Base-by-base conservation (phyloP, 2,113 vertebrate species). In the Chelonoidis abingdonii region DNA sequence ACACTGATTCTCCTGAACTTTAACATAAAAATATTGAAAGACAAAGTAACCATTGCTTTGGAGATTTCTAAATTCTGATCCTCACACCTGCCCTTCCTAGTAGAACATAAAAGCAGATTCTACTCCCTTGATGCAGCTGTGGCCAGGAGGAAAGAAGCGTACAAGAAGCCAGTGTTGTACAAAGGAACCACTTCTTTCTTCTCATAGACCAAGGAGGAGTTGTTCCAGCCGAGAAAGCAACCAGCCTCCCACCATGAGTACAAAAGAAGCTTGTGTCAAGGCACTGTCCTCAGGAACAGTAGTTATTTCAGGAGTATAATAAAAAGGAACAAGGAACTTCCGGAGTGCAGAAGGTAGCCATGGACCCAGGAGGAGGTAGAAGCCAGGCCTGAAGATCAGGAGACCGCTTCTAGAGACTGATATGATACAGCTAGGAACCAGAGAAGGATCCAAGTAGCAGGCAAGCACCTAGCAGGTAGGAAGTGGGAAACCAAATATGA, bases 191-290 rank as follows among this genome's bases (percentile, higher is more conserved):
- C 57, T 38, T 10, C 3, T 83, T 21, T 22, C n/a, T 41, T 50
- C 75, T 29, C 50, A 78, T 9, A 83, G 47, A 56, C 0, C 9
- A 82, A 65, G 76, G 79, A 93, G 84, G 47, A 89, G 86, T 54
- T 75, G 57, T 44, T 52, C 25, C 75, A 93, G 21, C 82, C 90
- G 75, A 44, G 76, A 93, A 89, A 54, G 41, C 2, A 90, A 21
- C 38, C 53, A 81, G 57, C 4, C 31, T 92, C 50, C 78, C 8
- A 17, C 24, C 44, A 44, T 0, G 44, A 19, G 44, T 94, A 95
- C 81, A 88, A 96, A 95, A n/a, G 86, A 76, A 91, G 44, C 4
- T 27, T 87, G 1, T 31, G 27, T 81, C 82, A 94, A 92, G 88
- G 59, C 57, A 90, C 25, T 24, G 72, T 8, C 80, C 89, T 75